A percentile compares a stretch with the other conserved stretches of the same genome.
Conservation (phyloP, 1,140 invertebrate species). For the Nymphalis io region DNA sequence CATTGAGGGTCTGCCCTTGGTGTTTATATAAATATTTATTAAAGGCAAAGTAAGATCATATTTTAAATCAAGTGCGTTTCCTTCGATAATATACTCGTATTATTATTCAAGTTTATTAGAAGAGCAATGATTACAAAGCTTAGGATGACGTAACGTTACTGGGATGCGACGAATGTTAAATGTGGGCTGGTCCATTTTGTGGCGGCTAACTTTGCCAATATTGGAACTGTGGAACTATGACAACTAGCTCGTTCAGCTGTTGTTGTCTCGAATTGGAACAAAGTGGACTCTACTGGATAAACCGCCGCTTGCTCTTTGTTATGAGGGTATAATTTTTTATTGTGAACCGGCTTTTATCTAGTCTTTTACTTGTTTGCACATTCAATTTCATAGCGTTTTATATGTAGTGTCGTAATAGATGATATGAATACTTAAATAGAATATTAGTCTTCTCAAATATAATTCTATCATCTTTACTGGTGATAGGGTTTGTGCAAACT, state of each 20-base stretch:
- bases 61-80: no score
- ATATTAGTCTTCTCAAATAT: no score
- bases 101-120: no score
- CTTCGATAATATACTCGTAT: no score
- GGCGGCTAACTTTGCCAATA: constrained; percentile 58
- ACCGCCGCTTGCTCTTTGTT: constrained; percentile 26
- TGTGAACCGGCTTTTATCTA: background rate
- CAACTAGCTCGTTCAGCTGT: constrained; percentile 57
- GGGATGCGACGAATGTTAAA: constrained; percentile 20
- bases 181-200: constrained; percentile 23
- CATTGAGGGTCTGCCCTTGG: no score
- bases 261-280: constrained; percentile 43
- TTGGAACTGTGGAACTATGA: constrained; percentile 46
- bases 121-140: no score
- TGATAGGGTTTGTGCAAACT: no score
- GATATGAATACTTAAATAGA: no score
- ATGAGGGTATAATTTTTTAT: constrained; percentile 5
- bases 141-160: constrained; percentile 33
- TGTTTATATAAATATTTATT: no score
- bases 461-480: no score
- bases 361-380: constrained; percentile 3
- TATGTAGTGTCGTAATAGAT: background rate
- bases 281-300: constrained; percentile 32
- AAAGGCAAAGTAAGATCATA: no score
- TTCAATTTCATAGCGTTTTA: background rate